Evolutionary conservation across 2,797 vertebrate genomes (phyloP), one percentile per base, ranked within the genome.

Genomic region (Amphiprion clarkii): DNA sequence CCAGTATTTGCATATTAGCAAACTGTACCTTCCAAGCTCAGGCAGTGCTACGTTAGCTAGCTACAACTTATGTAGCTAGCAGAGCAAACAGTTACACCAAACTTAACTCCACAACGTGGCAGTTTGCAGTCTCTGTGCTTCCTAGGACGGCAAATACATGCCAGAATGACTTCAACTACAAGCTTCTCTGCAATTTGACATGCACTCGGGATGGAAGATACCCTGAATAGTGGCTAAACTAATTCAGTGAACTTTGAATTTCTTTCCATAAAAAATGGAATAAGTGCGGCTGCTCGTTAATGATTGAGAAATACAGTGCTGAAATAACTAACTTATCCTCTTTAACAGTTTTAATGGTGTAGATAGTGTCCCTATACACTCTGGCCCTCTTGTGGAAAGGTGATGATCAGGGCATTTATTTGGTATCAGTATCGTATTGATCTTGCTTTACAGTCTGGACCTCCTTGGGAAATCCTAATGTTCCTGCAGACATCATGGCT

Each of bases 401-500:
- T 54, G 11, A 27, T 42, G 6, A 51, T 62, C 10, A 25, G 13
- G 1, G 2, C 17, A 1, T 13, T 14, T 14, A 16, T 48, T 61
- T 40, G 27, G 21, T 60, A 14, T 60, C 17, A 64, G 21, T 11
- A 61, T 4, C 17, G 40, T 44, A 54, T 31, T 55, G n/a, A 21
- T 79, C 2, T 62, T 63, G 23, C 10, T 10, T 79, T 81, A 0
- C 67, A 88, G 80, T 13, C 19, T 53, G 54, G 54, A 69, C 48
- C 64, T 66, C 17, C 21, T n/a, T 48, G 25, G 63, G 44, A 60
- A 21, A 23, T 27, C 54, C 74, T 75, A 52, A 87, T 91, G 75
- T 46, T 64, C 81, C 59, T 61, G 73, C 58, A 13, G 29, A 36
- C 59, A 84, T 27, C 67, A 98, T 98, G 97, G 96, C 95, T 46